phyloP scores from a whole-genome alignment of 2,113 vertebrate genomes.

The Syngnathus scovelli region DNA sequence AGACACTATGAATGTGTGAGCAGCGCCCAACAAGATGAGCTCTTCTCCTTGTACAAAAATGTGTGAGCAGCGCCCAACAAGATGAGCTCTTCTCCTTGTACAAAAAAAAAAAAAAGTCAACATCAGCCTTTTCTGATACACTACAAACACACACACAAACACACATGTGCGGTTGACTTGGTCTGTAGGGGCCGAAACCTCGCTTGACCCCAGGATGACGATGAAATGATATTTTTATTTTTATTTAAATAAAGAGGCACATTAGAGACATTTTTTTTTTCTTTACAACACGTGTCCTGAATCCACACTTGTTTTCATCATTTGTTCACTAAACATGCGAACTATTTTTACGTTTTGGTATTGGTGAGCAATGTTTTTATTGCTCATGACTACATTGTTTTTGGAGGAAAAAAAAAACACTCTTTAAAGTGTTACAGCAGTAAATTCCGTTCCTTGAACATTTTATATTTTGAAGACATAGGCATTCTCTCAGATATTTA shows the following conservation, averaged over 20 bases:
- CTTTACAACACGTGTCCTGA: slow-evolving; percentile 74
- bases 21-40: slow-evolving; percentile 74
- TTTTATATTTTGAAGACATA: too few relatives aligned
- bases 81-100: slow-evolving; percentile 75
- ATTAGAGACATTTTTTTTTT: slow-evolving; percentile 80
- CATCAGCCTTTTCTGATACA: slow-evolving; percentile 73
- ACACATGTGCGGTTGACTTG: slow-evolving; percentile 57
- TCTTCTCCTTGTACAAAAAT: slow-evolving; percentile 76
- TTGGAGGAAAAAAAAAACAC: not conserved
- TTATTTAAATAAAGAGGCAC: slow-evolving; percentile 89
- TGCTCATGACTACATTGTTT: not conserved
- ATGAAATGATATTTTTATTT: slow-evolving; percentile 81
- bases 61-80: slow-evolving; percentile 74
- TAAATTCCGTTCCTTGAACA: too few relatives aligned
- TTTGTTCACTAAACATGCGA: not conserved
- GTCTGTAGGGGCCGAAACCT: slow-evolving; percentile 69
- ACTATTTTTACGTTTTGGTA: too few relatives aligned
- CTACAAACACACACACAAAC: slow-evolving; percentile 38
- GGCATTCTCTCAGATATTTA: too few relatives aligned
- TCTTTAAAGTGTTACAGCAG: not conserved
- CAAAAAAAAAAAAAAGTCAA: slow-evolving; percentile 61
- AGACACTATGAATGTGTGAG: slow-evolving; percentile 77
- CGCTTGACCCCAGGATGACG: slow-evolving; percentile 76
- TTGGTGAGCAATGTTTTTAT: too few relatives aligned
- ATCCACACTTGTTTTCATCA: slow-evolving; percentile 58